These are phyloP conservation scores for Cromileptes altivelis DNA, from an alignment of 2,113 vertebrate species.

Conservation along the genomic window DNA sequence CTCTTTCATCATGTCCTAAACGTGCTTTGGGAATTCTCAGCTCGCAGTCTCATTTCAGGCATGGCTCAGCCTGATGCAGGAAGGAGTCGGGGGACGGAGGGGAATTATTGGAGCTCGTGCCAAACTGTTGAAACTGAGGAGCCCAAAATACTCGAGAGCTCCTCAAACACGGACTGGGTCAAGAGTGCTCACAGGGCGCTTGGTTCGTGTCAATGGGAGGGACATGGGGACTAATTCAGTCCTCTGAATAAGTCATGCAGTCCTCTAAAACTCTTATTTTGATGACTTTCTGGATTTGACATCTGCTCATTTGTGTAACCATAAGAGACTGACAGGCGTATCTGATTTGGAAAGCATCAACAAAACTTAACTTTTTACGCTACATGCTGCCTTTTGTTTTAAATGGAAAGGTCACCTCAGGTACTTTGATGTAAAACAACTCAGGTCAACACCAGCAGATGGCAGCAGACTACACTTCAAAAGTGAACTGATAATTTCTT, in stretches of 20 bases:
- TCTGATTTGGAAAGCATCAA: background rate
- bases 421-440: background rate
- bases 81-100: constrained; percentile 36
- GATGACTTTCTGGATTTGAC: constrained; percentile 21
- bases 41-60: constrained; percentile 56
- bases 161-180: constrained; percentile 44
- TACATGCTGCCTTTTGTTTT: background rate
- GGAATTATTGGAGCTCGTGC: constrained; percentile 39
- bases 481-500: background rate
- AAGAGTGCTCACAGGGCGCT: constrained; percentile 26
- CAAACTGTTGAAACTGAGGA: constrained; percentile 32
- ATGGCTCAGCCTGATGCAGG: constrained; percentile 32
- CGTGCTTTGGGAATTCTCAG: constrained; percentile 66
- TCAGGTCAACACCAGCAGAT: constrained; percentile 69
- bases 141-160: constrained; percentile 28
- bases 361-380: background rate
- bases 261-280: background rate
- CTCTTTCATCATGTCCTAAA: constrained; percentile 63
- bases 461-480: constrained; percentile 75
- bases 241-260: constrained; percentile 9
- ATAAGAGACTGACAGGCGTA: background rate
- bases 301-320: constrained; percentile 4
- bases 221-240: constrained; percentile 23
- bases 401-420: constrained; percentile 2
- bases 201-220: constrained; percentile 42